Base-by-base conservation (phyloP, 2,888 invertebrate genomes). In the Eupithecia abbreviata region DNA sequence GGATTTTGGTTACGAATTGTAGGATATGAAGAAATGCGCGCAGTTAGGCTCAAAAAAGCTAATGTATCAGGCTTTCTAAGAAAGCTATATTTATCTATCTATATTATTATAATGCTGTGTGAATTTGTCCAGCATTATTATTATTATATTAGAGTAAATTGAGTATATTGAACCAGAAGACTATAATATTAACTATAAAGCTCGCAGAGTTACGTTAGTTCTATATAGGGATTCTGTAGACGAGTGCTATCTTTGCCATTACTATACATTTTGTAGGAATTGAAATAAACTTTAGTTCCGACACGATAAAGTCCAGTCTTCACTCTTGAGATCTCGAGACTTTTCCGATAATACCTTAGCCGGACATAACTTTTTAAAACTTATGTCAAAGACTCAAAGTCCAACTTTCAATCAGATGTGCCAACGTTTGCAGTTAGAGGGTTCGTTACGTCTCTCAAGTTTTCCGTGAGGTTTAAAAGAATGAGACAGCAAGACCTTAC, bases 301-400 rank as follows among this genome's bases (percentile, higher is more conserved):
- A 69, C 69, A 15, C 18, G 47, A 47, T 69, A 69, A 68, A 68
- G 67, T 68, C 47, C 68, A 68, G 68, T 69, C 47, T 68, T 43
- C 68, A 4, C 45, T 68, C 43, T 69, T 69, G 47, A 69, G 15
- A 66, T 66, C 41, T 66, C 66, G 42, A 42, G 45, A 69, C 30
- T 69, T 47, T 69, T 69, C 68, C 68, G 68, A 69, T 69, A 45
- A 69, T 69, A 69, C n/a, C 68, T 47, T 18, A 18, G 45, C 9
- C 45, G 47, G 67, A 67, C 67, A 45, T 69, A 69, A 69, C 68
- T 69, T 69, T 45, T 69, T 69, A 69, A 69, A 49, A 45, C 67
- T 68, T 68, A 68, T n/a, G 12, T 69, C 69, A 69, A 47, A 67
- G 66, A 67, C 45, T 68, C 68, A 68, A 69, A 69, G 69, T 69